Conservation (phyloP, 35 echinoderm and acorn worm species). For the Acanthaster planci region DNA sequence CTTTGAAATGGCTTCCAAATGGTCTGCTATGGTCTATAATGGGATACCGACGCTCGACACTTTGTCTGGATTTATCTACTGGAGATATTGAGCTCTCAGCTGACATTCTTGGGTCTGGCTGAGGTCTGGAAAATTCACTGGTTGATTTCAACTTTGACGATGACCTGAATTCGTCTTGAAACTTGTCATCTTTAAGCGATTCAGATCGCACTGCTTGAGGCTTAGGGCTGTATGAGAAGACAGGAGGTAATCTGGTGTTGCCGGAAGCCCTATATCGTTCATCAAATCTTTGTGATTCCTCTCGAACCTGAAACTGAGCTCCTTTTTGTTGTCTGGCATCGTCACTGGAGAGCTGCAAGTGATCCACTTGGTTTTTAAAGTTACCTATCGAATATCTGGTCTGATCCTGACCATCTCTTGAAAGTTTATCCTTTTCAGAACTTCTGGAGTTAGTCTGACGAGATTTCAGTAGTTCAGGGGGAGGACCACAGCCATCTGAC, state of each 20-base stretch:
- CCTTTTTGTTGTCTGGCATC: not conserved
- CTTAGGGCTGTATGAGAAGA: not conserved
- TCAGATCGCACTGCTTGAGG: not conserved
- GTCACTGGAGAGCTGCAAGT: not conserved
- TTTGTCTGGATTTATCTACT: not conserved
- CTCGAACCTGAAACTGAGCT: not conserved
- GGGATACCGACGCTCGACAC: conserved; percentile 7
- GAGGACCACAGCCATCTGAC: not conserved
- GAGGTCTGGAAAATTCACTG: not conserved
- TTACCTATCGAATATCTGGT: conserved; percentile 8
- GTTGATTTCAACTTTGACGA: not conserved
- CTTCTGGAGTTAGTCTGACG: not conserved
- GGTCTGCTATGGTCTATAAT: not conserved
- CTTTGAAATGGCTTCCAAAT: not conserved
- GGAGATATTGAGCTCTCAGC: not conserved
- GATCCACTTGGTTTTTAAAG: not conserved
- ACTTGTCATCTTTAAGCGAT: not conserved
- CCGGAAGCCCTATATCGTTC: not conserved
- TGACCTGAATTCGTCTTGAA: not conserved
- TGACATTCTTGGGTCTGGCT: not conserved
- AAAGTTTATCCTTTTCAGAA: not conserved
- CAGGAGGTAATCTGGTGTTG: not conserved
- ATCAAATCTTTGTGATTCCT: not conserved
- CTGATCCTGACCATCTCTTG: not conserved
- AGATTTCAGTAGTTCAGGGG: conserved; percentile 2